phyloP scores from a whole-genome alignment of 2,113 vertebrate species.

The Brienomyrus longianalis region DNA sequence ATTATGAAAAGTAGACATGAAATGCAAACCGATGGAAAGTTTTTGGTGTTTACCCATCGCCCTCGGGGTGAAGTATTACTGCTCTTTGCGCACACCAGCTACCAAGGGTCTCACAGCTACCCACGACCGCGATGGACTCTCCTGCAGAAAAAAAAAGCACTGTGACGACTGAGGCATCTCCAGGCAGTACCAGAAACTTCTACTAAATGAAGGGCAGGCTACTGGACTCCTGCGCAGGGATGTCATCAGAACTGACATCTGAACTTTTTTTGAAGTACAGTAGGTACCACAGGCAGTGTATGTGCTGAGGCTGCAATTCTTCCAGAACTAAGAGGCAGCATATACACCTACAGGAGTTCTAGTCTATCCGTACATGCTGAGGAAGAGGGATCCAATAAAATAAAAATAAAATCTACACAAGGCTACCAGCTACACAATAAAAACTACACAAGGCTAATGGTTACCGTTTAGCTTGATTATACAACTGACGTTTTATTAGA shows the following conservation, averaged over 20 bases:
- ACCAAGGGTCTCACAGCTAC: conserved; percentile 78
- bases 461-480: too few relatives aligned
- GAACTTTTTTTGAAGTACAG: too few relatives aligned
- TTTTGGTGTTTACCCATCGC: conserved; percentile 55
- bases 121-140: conserved; percentile 84
- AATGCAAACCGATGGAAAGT: not conserved
- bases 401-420: too few relatives aligned
- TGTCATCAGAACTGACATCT: not conserved
- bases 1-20: not conserved
- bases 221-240: not conserved
- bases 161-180: not conserved
- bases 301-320: too few relatives aligned
- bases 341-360: too few relatives aligned
- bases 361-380: too few relatives aligned
- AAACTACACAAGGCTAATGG: too few relatives aligned
- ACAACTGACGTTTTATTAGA: too few relatives aligned
- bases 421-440: too few relatives aligned
- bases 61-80: conserved; percentile 58
- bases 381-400: too few relatives aligned
- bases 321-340: too few relatives aligned
- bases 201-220: not conserved
- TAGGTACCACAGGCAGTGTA: too few relatives aligned
- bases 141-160: conserved; percentile 51
- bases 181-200: not conserved
- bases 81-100: conserved; percentile 78